Evolutionary conservation across 2,113 vertebrate species (phyloP), one percentile per base, ranked within the genome.

Genomic region (Takifugu flavidus): DNA sequence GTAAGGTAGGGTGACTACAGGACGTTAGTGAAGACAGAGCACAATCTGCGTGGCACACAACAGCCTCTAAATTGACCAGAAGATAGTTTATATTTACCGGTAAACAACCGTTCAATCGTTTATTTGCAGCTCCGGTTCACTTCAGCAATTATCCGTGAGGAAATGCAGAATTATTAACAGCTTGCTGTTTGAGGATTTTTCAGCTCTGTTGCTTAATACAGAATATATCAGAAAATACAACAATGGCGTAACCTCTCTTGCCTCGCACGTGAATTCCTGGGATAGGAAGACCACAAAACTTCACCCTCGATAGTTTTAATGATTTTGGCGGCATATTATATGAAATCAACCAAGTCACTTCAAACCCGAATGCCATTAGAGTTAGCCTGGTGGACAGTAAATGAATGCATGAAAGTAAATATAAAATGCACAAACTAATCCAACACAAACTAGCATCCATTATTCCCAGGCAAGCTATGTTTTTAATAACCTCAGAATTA

Each of bases 271-370:
- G 50, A 78, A 79, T 71, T 78, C 64, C 53, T 66, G 26, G 13
- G 39, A 47, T 47, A 70, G 70, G 56, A 59, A 66, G 6, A 52
- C 20, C 20, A 20, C 20, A 52, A 52, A 13, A 25, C 55, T 44
- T 83, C 59, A 50, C 46, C 61, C 67, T 54, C 67, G 51, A 64
- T 62, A 64, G 20, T 75, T 73, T 80, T 87, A 72, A 77, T 64
- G 64, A 78, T 67, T 57, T 80, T 58, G 31, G 71, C 65, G 61
- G 74, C 72, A 83, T 78, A 77, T 72, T 76, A 59, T 66, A 69
- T 76, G 74, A 85, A 84, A 82, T 76, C 77, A 57, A 50, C 65
- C 61, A 20, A 51, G 59, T 64, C 56, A 65, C 64, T 64, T 55
- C 31, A 49, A 83, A 74, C 58, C 70, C 64, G 70, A 70, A 85